phyloP scores from a whole-genome alignment of 2,797 vertebrate species.

The Spinus pinus region DNA sequence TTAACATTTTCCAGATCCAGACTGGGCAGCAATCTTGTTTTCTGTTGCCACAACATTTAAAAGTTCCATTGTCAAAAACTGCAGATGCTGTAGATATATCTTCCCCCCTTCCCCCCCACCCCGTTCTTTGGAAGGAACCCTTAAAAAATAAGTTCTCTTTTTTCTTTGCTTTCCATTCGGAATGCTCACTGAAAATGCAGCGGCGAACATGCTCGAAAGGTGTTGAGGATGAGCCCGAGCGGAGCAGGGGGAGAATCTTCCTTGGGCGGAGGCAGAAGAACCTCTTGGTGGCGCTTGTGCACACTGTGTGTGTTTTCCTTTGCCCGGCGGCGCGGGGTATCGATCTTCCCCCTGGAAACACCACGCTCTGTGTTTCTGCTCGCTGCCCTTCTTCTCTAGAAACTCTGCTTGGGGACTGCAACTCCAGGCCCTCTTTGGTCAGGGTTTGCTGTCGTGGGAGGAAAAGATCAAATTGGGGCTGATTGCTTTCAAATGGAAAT shows the following conservation, averaged over 20 bases:
- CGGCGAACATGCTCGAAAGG: fast-evolving
- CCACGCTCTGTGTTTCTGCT: fast-evolving
- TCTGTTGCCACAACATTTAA: neutral
- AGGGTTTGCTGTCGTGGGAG: neutral
- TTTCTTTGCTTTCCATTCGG: neutral
- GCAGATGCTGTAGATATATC: neutral
- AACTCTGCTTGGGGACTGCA: neutral
- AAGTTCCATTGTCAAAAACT: neutral
- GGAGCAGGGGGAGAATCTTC: neutral
- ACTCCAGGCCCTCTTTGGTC: neutral
- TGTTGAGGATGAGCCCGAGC: neutral
- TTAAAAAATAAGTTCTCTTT: neutral
- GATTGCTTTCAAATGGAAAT: neutral
- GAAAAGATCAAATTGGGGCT: neutral
- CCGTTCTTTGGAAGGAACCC: neutral
- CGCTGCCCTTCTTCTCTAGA: neutral
- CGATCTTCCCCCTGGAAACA: neutral
- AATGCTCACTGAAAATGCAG: neutral
- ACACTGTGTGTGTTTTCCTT: neutral
- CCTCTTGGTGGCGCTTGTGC: constrained; percentile 27
- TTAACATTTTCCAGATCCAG: constrained; percentile 27
- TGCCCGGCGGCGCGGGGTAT: neutral
- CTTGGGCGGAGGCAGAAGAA: neutral
- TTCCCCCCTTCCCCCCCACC: fast-evolving
- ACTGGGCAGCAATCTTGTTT: neutral